Evolutionary conservation across 2,888 invertebrate genomes (phyloP).

Genomic region (Linnaemya vulpina): DNA sequence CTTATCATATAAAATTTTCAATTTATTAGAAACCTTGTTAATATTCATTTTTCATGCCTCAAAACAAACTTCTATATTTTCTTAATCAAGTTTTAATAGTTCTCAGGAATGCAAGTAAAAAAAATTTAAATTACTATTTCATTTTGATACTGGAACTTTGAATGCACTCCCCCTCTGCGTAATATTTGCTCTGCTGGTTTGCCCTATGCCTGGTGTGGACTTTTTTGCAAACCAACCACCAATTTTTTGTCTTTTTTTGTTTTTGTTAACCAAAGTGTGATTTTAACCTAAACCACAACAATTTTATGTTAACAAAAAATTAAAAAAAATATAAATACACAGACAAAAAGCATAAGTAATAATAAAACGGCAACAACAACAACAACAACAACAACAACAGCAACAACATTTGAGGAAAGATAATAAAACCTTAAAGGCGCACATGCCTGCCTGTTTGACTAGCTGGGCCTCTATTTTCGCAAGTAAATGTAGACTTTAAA

Average conservation of each 20-base stretch:
- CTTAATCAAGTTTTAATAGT: constrained; percentile 25
- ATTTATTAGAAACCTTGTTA: constrained; percentile 31
- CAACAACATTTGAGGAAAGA: constrained; percentile 34
- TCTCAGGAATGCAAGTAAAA: constrained; percentile 26
- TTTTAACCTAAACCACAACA: constrained; percentile 70
- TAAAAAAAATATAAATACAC: constrained; percentile 27
- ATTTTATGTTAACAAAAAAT: no score
- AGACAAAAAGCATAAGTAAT: constrained; percentile 49
- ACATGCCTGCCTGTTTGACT: constrained; percentile 69
- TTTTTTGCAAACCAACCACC: constrained; percentile 40
- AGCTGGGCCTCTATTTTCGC: constrained; percentile 36
- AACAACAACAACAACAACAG: constrained; percentile 40
- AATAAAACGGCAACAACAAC: constrained; percentile 39
- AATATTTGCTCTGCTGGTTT: constrained; percentile 24
- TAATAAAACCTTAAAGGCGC: constrained; percentile 68
- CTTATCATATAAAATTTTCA: constrained; percentile 12
- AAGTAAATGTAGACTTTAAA: constrained; percentile 21
- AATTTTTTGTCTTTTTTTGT: constrained; percentile 44
- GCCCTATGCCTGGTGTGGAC: constrained; percentile 13
- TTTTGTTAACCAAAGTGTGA: constrained; percentile 67
- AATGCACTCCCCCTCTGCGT: constrained; percentile 31
- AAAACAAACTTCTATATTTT: neutral
- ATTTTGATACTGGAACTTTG: constrained; percentile 25
- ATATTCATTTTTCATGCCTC: constrained; percentile 18
- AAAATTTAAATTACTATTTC: constrained; percentile 40